Base-by-base conservation (phyloP, 2,888 invertebrate genomes). In the Aplocera efformata region DNA sequence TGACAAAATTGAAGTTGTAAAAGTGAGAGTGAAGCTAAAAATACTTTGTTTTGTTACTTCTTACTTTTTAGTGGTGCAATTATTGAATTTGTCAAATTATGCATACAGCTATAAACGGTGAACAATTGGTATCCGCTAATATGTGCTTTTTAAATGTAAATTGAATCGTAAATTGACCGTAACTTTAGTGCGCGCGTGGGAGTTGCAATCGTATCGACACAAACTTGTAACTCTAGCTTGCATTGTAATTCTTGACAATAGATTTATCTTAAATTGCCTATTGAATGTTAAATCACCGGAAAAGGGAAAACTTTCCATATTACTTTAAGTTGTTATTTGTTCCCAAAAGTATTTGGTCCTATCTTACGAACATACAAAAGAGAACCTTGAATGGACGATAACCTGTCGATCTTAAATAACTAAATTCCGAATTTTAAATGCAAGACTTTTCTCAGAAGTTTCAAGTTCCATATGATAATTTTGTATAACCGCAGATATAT, bases 81-180 rank as follows among this genome's bases (percentile, higher is more conserved):
- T 49, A 59, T 49, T 53, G 51, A 49, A 57, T 64, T 62, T 65
- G 63, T 55, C 50, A 52, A 56, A 59, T 49, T 51, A 54, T 60
- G 50, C 52, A 55, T 60, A 53, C 50, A 53, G 58, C 56, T 57
- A 58, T 66, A 64, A 67, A 60, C 56, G 60, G 64, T 67, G 61
- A 69, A 67, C 67, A 64, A 67, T 72, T 65, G 59, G 52, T 55
- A 63, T 62, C 68, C 67, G 74, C 74, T 79, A 76, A 58, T 31
- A 62, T 58, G 61, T 58, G 63, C 63, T 67, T 75, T 78, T 72
- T 69, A 70, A 72, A 78, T 78, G 73, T 75, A 78, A 78, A 76
- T 77, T 75, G 67, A 74, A 70, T 72, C 68, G 72, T 79, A 74
- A 77, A 79, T 70, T 51, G 53, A 52, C 62, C 70, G 60, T 78